Evolutionary conservation across 1,140 invertebrate genomes (phyloP), one percentile per base, ranked within the genome.

Genomic region (Caenorhabditis briggsae): DNA sequence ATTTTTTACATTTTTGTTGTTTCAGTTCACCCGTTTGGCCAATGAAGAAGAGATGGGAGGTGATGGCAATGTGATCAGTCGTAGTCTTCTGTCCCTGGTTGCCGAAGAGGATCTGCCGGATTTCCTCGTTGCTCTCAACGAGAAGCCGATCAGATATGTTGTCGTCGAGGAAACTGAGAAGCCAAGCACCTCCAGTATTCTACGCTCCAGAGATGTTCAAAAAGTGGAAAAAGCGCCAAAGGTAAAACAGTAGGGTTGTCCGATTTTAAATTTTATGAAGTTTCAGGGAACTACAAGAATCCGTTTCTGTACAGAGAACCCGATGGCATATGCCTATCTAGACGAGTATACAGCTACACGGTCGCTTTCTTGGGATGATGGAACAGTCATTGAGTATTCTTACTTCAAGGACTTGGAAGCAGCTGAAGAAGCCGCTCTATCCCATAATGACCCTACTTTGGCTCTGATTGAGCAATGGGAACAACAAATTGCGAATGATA

Each of bases 91-190:
- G 55, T 82, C 74, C 23, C 78, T 89, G 16, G 88, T 88, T 14
- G 70, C 83, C 46, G 88, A 89, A 64, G 88, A 89, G 50, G 88
- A 89, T 58, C 20, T 89, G 33, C 88, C 88, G 8, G 55, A 65
- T 25, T 83, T 89, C 12, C 74, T 89, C 50, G 88, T 89, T 82
- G 88, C 88, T 55, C 89, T 89, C 88, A 59, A 70, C 55, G 88
- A 89, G 85, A 87, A 53, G n/a, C 41, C 55, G 50, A 64, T 84
- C 16, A 33, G 50, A 41, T 58, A 87, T 78, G 82, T 65, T 9
- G 33, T 87, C 41, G 78, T 55, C 2, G 50, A 55, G n/a, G 59
- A 83, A 65, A 61, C 48, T 2, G 65, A 59, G 8, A 61, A 70
- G 9, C 61, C 85, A 65, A 86, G 70, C n/a, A 86, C 55, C 46